Conservation (phyloP, 2,113 vertebrate genomes). For the Sciurus niger region DNA sequence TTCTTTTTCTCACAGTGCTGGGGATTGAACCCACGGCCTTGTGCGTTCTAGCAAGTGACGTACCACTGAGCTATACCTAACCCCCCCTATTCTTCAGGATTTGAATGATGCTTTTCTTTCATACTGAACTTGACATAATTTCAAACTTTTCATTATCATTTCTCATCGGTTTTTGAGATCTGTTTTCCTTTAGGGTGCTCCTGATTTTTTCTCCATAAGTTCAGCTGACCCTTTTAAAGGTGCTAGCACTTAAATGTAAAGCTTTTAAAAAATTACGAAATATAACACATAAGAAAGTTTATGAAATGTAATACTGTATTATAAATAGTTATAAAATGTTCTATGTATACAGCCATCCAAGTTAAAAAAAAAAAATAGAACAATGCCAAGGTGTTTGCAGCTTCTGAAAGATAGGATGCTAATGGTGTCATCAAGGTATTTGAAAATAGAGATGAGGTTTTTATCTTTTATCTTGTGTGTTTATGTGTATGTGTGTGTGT, state of each 20-base stretch:
- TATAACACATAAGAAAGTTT: not conserved
- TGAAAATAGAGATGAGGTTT: not conserved
- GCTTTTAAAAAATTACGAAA: not conserved
- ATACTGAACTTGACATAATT: not conserved
- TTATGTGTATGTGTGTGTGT: not conserved
- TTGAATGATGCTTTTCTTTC: conserved; percentile 9
- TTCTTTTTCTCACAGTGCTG: not conserved
- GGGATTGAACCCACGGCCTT: not conserved
- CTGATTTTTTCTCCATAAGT: not conserved
- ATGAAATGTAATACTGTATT: not conserved
- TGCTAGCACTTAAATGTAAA: conserved; percentile 32
- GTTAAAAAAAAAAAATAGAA: conserved; percentile 4
- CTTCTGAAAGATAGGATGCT: not conserved
- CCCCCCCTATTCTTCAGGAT: not conserved
- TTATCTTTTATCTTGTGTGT: not conserved
- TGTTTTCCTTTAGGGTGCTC: not conserved
- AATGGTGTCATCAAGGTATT: not conserved
- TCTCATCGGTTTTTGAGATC: conserved; percentile 1
- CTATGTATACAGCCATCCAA: not conserved
- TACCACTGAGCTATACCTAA: not conserved
- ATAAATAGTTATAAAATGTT: conserved; percentile 25
- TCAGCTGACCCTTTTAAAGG: conserved; percentile 13
- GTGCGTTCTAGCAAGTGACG: not conserved
- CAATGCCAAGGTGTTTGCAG: not conserved
- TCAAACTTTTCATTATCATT: not conserved